These are phyloP conservation scores for Sinocyclocheilus rhinocerous DNA, from an alignment of 2,113 vertebrate species.

Conservation along the genomic window DNA sequence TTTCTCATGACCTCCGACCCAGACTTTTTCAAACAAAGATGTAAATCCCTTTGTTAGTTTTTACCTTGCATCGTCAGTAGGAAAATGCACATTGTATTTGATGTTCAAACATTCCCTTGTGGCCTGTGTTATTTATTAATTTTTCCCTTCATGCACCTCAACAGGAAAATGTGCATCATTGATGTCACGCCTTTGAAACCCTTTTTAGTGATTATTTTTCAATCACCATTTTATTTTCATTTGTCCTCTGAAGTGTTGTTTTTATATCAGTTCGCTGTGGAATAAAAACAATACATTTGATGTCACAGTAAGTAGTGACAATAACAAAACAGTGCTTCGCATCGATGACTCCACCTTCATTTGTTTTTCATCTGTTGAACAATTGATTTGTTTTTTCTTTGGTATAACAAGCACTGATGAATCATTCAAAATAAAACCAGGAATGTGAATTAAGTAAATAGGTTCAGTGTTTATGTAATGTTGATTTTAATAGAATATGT, in stretches of 20 bases:
- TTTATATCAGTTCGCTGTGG: neutral
- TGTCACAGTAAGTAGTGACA: neutral
- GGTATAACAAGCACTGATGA: neutral
- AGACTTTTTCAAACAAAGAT: neutral
- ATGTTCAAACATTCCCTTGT: neutral
- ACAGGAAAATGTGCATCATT: conserved; percentile 15
- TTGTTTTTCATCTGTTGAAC: neutral
- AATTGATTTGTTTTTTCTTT: neutral
- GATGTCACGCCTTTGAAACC: neutral
- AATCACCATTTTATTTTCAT: neutral
- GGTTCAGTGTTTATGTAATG: neutral
- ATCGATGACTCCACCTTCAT: too few species aligned
- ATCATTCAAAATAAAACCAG: neutral
- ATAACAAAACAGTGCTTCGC: neutral
- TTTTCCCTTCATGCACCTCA: neutral
- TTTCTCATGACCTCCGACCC: neutral
- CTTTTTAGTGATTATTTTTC: neutral
- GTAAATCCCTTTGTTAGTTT: neutral
- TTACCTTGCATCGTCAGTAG: neutral
- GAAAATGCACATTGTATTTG: neutral
- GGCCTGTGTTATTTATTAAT: neutral
- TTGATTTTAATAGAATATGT: neutral
- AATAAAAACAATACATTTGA: neutral
- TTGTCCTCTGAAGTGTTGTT: neutral
- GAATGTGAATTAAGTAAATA: neutral